A percentile compares a stretch with the other conserved stretches of the same genome.
These are phyloP conservation scores for Rachycentron canadum DNA, from an alignment of 2,797 vertebrate genomes.

Conservation along the genomic window DNA sequence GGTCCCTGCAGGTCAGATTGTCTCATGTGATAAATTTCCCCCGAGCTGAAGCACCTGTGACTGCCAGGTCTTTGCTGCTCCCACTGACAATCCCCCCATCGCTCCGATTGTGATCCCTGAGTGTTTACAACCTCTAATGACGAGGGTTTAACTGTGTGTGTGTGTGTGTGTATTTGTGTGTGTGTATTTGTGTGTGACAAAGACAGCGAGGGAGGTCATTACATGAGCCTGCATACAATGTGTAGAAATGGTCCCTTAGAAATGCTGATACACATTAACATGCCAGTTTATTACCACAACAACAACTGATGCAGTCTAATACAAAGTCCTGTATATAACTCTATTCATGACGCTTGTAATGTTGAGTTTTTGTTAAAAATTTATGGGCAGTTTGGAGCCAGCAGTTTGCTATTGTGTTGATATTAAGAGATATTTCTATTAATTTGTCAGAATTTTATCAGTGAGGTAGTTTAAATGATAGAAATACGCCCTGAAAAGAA, in stretches of 20 bases:
- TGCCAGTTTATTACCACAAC: not conserved
- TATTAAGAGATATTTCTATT: no score
- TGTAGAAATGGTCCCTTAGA: not conserved
- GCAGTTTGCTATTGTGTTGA: no score
- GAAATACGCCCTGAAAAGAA: not conserved
- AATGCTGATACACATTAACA: slow-evolving; percentile 1
- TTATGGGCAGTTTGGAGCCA: not conserved
- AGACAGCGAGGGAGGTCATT: not conserved
- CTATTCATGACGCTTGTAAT: not conserved
- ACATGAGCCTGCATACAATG: slow-evolving; percentile 7
- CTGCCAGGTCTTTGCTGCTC: slow-evolving; percentile 40
- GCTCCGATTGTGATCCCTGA: slow-evolving; percentile 23
- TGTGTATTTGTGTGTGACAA: slow-evolving; percentile 6
- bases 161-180: slow-evolving; percentile 4
- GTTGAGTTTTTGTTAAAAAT: not conserved
- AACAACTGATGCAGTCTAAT: not conserved
- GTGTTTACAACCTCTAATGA: slow-evolving; percentile 62
- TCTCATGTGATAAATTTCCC: slow-evolving; percentile 65
- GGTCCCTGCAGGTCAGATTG: slow-evolving; percentile 65
- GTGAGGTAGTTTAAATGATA: not conserved
- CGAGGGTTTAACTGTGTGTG: slow-evolving; percentile 27
- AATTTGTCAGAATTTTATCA: not conserved
- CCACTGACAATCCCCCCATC: slow-evolving; percentile 20
- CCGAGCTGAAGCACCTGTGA: slow-evolving; percentile 67
- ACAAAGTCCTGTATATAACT: not conserved